Base-by-base conservation (phyloP, 2,113 vertebrate species). In the Clarias batrachus region DNA sequence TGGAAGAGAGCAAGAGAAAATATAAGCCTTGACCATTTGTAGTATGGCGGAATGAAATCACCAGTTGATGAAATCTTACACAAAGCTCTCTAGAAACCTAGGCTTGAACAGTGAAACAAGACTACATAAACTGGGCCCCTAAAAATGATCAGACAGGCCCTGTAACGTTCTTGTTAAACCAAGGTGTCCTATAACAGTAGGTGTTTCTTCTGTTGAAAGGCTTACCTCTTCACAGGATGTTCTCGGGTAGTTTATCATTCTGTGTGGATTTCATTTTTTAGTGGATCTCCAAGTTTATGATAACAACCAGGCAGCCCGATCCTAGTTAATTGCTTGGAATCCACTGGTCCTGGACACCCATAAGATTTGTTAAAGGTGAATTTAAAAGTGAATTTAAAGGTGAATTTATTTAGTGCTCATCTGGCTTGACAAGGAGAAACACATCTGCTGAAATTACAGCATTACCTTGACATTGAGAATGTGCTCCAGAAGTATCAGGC, bases 1-100 rank as follows among this genome's bases (percentile, higher is more conserved):
- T 73, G 70, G 33, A 73, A 70, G 13, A 66, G n/a, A n/a, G 65
- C 65, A 68, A 68, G 65, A 30, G 66, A 68, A 33, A 70, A 71
- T 41, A 73, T 4, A 7, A 41, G 41, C 41, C 41, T 73, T 23
- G 8, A 11, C 19, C 19, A 23, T 37, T 73, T 7, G 1, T 3
- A 23, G 33, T 41, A 6, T 76, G 41, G 73, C 52, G 11, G 21
- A 52, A 25, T 13, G 23, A 76, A 76, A 52, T 23, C 12, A 10
- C 30, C 12, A 41, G 17, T 41, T 33, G 7, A 21, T 21, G 70
- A 73, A 21, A 73, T 76, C 41, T 52, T 11, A 23, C 12, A 76
- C 4, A 23, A 12, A 25, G 23, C 73, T n/a, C 23, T 52, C 73
- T n/a, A n/a, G 73, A 54, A 4, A 52, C n/a, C 41, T 76, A 54